Conservation (phyloP, 2,797 vertebrate species). For the Xenops minutus region DNA sequence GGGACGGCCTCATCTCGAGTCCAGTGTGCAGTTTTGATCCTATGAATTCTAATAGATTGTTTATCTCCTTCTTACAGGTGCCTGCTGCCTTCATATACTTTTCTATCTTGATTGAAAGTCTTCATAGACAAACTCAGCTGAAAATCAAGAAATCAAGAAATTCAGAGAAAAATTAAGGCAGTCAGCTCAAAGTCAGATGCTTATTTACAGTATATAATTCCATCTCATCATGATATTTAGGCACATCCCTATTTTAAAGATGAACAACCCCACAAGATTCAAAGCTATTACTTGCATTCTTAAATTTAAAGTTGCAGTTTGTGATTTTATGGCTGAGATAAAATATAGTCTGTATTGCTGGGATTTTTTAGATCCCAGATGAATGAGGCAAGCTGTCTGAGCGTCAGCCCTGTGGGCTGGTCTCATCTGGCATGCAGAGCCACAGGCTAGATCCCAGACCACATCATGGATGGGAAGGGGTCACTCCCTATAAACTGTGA, state of each 20-base stretch:
- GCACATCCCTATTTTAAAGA: not conserved
- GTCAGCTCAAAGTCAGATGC: not conserved
- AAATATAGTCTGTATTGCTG: not conserved
- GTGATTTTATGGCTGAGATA: not conserved
- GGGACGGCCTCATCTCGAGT: too few relatives aligned
- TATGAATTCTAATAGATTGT: not conserved
- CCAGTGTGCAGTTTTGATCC: not conserved
- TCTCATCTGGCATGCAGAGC: accelerated
- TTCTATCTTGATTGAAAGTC: not conserved
- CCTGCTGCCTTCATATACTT: not conserved
- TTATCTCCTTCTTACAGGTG: not conserved
- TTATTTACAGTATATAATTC: not conserved
- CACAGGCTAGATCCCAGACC: too few relatives aligned
- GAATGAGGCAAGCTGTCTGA: not conserved
- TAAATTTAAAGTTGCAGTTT: not conserved
- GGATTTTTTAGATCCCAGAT: not conserved
- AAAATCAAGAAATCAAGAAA: not conserved
- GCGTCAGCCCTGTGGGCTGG: not conserved
- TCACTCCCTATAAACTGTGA: too few relatives aligned
- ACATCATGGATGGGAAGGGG: not conserved
- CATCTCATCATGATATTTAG: not conserved
- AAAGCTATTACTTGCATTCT: not conserved
- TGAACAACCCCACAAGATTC: not conserved
- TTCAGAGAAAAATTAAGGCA: not conserved
- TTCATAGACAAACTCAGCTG: not conserved